phyloP scores from a whole-genome alignment of 2,113 vertebrate species.

The Dascyllus trimaculatus region DNA sequence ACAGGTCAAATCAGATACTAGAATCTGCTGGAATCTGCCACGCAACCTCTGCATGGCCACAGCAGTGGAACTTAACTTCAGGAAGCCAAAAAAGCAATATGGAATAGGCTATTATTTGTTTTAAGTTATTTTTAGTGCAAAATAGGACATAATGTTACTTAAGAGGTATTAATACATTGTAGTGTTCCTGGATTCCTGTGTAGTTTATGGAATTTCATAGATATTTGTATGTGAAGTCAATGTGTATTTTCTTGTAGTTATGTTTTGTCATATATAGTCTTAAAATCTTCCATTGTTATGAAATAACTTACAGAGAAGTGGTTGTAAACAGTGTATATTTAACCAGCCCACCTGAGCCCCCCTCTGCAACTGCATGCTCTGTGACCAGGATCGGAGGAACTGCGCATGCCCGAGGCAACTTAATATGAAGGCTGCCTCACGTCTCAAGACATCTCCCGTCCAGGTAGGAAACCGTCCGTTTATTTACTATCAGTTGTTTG shows the following conservation, averaged over 20 bases:
- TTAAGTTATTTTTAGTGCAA: not conserved
- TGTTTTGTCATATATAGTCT: not conserved
- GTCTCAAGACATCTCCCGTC: slow-evolving; percentile 70
- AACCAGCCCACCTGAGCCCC: slow-evolving; percentile 44
- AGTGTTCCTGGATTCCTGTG: not conserved
- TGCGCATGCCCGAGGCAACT: slow-evolving; percentile 71
- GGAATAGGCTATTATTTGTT: not conserved
- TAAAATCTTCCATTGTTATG: not conserved
- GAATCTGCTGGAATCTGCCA: not conserved
- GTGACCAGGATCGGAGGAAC: not conserved
- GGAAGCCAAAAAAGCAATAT: not conserved
- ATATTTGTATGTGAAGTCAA: not conserved
- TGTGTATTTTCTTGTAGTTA: not conserved
- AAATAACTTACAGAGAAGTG: not conserved
- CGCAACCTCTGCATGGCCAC: not conserved
- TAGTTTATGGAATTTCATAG: not conserved
- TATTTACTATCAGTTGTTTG: not conserved
- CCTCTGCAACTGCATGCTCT: slow-evolving; percentile 1
- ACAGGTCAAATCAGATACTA: slow-evolving; percentile 47
- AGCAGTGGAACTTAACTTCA: not conserved
- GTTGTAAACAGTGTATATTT: not conserved
- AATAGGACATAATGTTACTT: not conserved
- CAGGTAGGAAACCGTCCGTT: slow-evolving; percentile 56
- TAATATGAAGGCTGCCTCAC: slow-evolving; percentile 34
- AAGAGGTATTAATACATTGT: not conserved